phyloP scores from a whole-genome alignment of 2,888 invertebrate species.

The Pinctada fucata region DNA sequence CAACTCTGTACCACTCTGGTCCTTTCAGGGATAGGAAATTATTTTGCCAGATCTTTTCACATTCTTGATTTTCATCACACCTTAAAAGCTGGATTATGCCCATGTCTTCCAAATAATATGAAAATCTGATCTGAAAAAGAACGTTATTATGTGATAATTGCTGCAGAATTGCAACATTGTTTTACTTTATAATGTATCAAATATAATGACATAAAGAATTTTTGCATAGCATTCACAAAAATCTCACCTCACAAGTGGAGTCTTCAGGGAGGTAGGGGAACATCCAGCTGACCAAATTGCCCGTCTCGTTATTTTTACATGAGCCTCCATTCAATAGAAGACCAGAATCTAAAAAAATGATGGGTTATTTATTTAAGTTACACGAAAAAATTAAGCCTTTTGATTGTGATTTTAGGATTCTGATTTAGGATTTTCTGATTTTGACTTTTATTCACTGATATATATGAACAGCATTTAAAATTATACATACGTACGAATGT shows the following conservation, averaged over 20 bases:
- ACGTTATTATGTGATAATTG: neutral
- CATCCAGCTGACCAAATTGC: neutral
- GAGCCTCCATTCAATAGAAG: neutral
- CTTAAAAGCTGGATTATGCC: neutral
- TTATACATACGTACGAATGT: too few relatives aligned
- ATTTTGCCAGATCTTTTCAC: neutral
- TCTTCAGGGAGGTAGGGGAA: neutral
- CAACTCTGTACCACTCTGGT: too few relatives aligned
- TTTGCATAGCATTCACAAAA: too few relatives aligned
- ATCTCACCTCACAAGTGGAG: neutral
- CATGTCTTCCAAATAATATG: neutral
- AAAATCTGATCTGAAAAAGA: conserved; percentile 5
- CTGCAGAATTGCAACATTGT: neutral
- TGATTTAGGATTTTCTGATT: too few relatives aligned
- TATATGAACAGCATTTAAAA: too few relatives aligned
- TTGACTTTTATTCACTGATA: too few relatives aligned
- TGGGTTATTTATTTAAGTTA: too few relatives aligned
- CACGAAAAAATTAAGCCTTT: too few relatives aligned
- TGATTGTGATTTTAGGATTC: too few relatives aligned
- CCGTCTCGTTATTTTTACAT: neutral
- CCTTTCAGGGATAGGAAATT: too few relatives aligned
- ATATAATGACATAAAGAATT: too few relatives aligned
- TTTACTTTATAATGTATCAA: too few relatives aligned
- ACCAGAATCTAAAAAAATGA: neutral
- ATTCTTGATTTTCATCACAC: neutral